phyloP scores from a whole-genome alignment of 2,797 vertebrate genomes.

The Eurystomus glaucurus region DNA sequence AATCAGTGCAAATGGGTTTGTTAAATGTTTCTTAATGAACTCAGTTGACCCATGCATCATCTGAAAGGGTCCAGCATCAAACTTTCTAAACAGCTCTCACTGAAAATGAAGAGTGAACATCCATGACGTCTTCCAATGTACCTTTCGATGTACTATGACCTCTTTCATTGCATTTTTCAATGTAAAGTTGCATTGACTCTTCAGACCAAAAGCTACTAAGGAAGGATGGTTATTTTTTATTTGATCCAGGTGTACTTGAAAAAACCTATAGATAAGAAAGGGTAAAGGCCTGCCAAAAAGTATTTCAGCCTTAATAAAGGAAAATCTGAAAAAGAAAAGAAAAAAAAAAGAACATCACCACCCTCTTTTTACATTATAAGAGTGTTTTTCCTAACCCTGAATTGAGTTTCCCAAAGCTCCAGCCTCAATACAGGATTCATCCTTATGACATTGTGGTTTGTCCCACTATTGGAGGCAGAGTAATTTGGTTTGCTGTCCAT shows the following conservation, averaged over 20 bases:
- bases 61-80: neutral
- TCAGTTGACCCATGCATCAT: neutral
- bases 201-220: neutral
- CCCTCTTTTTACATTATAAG: neutral
- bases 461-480: neutral
- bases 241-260: neutral
- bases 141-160: neutral
- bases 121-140: neutral
- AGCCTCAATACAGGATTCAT: neutral
- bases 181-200: neutral
- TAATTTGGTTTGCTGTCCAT: neutral
- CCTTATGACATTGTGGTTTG: neutral
- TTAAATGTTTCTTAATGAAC: constrained; percentile 50
- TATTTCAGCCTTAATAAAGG: neutral
- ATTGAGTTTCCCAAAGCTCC: neutral
- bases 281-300: neutral
- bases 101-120: neutral
- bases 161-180: neutral
- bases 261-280: neutral
- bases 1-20: neutral
- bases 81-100: neutral
- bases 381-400: neutral
- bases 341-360: neutral
- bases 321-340: neutral
- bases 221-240: neutral